Evolutionary conservation across 2,113 vertebrate species (phyloP).

Genomic region (Onychostoma macrolepis): DNA sequence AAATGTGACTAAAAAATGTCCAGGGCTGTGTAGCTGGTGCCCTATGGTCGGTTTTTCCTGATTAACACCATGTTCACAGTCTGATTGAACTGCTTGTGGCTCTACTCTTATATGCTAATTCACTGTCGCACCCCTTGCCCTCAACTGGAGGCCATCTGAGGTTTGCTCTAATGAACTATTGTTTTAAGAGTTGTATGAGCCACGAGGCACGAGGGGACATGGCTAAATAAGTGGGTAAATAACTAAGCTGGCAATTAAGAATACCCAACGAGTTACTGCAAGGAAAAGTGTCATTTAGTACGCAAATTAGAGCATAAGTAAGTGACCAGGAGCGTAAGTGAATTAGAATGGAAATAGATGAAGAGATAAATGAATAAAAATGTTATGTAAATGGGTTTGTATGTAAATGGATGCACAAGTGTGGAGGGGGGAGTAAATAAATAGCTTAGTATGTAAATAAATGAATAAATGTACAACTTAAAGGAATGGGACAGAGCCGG

Average conservation of each 20-base stretch:
- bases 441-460: slow-evolving; percentile 81
- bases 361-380: slow-evolving; percentile 71
- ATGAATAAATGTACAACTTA: slow-evolving; percentile 68
- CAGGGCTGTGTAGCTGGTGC: neutral
- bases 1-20: neutral
- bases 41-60: neutral
- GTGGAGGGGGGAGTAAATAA: slow-evolving; percentile 68
- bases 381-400: slow-evolving; percentile 67
- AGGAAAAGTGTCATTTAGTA: slow-evolving; percentile 67
- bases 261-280: slow-evolving; percentile 32
- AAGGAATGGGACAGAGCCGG: slow-evolving; percentile 18
- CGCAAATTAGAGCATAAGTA: slow-evolving; percentile 63
- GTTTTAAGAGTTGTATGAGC: slow-evolving; percentile 30
- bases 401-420: slow-evolving; percentile 74
- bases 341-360: slow-evolving; percentile 78
- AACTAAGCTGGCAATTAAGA: slow-evolving; percentile 50
- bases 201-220: slow-evolving; percentile 27
- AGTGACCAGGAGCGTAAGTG: slow-evolving; percentile 73
- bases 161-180: slow-evolving; percentile 48
- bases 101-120: slow-evolving; percentile 42
- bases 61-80: slow-evolving; percentile 13
- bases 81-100: slow-evolving; percentile 32
- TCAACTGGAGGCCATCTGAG: slow-evolving; percentile 34
- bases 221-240: slow-evolving; percentile 44
- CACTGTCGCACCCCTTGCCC: slow-evolving; percentile 8